phyloP scores from a whole-genome alignment of 2,888 invertebrate species.

The Cabera pusaria region DNA sequence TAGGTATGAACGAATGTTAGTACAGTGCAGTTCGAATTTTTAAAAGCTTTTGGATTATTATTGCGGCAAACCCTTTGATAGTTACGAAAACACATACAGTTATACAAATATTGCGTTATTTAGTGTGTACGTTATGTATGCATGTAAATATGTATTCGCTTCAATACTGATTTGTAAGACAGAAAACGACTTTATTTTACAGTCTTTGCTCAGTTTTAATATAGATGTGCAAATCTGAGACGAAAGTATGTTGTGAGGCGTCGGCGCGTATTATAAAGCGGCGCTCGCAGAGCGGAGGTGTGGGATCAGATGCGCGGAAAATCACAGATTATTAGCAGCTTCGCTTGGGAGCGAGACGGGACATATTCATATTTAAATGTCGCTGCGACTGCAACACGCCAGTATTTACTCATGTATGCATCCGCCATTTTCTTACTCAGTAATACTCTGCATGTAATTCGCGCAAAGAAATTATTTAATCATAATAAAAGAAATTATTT shows the following conservation, averaged over 20 bases:
- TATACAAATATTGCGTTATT: too few relatives aligned
- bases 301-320: slow-evolving; percentile 69
- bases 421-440: slow-evolving; percentile 28
- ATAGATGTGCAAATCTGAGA: slow-evolving; percentile 29
- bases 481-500: too few relatives aligned
- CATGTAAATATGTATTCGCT: too few relatives aligned
- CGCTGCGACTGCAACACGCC: slow-evolving; percentile 53
- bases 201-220: too few relatives aligned
- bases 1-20: too few relatives aligned
- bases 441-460: slow-evolving; percentile 16
- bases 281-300: slow-evolving; percentile 6
- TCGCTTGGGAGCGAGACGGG: slow-evolving; percentile 48
- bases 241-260: slow-evolving; percentile 42
- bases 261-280: slow-evolving; percentile 21
- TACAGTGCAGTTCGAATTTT: too few relatives aligned
- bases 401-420: slow-evolving; percentile 57
- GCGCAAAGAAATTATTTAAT: slow-evolving; percentile 2
- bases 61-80: too few relatives aligned
- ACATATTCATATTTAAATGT: slow-evolving; percentile 81
- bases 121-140: too few relatives aligned
- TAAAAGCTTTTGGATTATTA: too few relatives aligned
- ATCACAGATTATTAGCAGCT: slow-evolving; percentile 72
- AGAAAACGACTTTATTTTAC: too few relatives aligned
- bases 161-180: too few relatives aligned
- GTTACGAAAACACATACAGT: too few relatives aligned